Base-by-base conservation (phyloP, 2,888 invertebrate genomes). In the Fabriciana adippe region DNA sequence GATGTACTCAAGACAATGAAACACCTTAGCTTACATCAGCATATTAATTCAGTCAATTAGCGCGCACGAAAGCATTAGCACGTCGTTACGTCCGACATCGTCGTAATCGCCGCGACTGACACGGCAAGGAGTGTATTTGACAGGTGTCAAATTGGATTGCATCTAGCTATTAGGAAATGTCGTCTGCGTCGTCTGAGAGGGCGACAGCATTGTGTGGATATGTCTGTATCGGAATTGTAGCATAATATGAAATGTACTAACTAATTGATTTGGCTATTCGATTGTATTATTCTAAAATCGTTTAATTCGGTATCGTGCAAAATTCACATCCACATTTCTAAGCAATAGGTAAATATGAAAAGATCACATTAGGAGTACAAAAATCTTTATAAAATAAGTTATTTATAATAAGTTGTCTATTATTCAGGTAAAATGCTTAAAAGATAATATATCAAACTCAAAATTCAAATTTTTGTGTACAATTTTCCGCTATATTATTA, bases 121-220 rank as follows among this genome's bases (percentile, higher is more conserved):
- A 84, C 79, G 82, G 81, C 86, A 82, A 84, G 85, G 87, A 86
- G 85, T 92, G 92, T 89, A 83, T 88, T 89, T 90, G 91, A 91
- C 92, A 90, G 87, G 88, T 90, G 90, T 90, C 91, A 91, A 89
- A 89, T 86, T 89, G 89, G 87, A 90, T 91, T 86, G 88, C 87
- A 88, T 86, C 84, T 77, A 84, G 87, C 89, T 89, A 90, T 90
- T 90, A 89, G 87, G 88, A 84, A 85, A 87, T 85, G 86, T 87
- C 85, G 85, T 78, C 76, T 77, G 74, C 68, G 69, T 65, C 67
- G 66, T 59, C 64, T 62, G 55, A 66, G 72, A 48, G 55, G 54
- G 62, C 73, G 79, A 70, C 62, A 70, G 78, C 67, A 68, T 81
- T 77, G 73, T 64, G 71, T 81, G 84, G 88, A 87, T 79, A 66